A percentile compares a stretch with the other conserved stretches of the same genome.
These are phyloP conservation scores for Montipora capitata DNA, from an alignment of 92 coral and sea anemone species.

Conservation along the genomic window DNA sequence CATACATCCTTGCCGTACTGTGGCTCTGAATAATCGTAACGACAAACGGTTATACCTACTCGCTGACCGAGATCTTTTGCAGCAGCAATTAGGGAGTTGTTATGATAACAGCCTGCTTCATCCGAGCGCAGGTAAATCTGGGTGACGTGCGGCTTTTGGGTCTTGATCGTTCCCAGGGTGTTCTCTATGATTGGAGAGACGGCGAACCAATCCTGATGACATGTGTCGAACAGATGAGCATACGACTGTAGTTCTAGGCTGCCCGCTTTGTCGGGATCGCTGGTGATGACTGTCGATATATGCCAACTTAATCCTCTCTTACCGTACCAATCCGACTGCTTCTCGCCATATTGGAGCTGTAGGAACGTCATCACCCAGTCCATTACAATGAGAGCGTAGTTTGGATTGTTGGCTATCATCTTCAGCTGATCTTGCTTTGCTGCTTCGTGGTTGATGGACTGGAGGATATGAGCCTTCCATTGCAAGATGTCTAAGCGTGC, in stretches of 20 bases:
- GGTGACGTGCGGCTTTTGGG: not conserved
- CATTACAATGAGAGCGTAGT: constrained; percentile 41
- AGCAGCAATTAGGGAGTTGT: constrained; percentile 55
- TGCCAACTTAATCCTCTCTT: too few relatives aligned
- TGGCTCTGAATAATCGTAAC: constrained; percentile 84
- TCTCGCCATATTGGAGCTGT: constrained; percentile 49
- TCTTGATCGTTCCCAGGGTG: not conserved
- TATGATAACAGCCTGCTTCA: constrained; percentile 48
- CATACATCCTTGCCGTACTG: constrained; percentile 63
- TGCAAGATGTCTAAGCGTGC: constrained; percentile 1
- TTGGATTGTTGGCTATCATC: constrained; percentile 16
- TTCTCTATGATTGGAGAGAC: too few relatives aligned
- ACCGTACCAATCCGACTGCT: too few relatives aligned
- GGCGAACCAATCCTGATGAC: constrained; percentile 55
- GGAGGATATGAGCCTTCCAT: constrained; percentile 66
- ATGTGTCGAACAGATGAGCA: not conserved
- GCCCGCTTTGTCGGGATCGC: not conserved
- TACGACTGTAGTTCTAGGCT: constrained; percentile 17
- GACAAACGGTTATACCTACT: constrained; percentile 47
- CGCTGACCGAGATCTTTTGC: constrained; percentile 61
- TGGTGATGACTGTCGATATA: too few relatives aligned
- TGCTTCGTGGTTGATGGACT: constrained; percentile 45
- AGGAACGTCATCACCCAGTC: constrained; percentile 71
- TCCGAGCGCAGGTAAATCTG: constrained; percentile 36
- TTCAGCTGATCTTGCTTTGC: constrained; percentile 48